These are phyloP conservation scores for Mythimna impura DNA, from an alignment of 2,888 invertebrate species.

Conservation along the genomic window DNA sequence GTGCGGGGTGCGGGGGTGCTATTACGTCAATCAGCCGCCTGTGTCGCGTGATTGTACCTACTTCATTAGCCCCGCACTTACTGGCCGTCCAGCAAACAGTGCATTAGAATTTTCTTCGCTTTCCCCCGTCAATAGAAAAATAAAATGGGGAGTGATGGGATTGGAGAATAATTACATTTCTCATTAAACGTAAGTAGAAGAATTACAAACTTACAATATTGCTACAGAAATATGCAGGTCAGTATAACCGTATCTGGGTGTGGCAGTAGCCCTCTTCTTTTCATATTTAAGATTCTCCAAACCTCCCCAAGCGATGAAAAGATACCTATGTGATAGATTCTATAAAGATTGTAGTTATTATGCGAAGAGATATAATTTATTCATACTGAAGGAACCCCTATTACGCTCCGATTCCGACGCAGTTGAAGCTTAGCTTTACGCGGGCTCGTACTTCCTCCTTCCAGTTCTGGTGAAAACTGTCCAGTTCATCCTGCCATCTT, in stretches of 20 bases:
- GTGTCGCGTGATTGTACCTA: slow-evolving; percentile 72
- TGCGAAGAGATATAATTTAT: neutral
- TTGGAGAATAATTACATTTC: neutral
- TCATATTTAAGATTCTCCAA: neutral
- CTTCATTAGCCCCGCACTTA: slow-evolving; percentile 62
- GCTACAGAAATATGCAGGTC: neutral
- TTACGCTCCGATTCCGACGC: too few species aligned
- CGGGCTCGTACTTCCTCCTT: too few species aligned
- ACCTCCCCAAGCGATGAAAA: neutral
- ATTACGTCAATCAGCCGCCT: slow-evolving; percentile 82
- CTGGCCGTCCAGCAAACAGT: slow-evolving; percentile 59
- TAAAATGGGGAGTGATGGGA: slow-evolving; percentile 26
- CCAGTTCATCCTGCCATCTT: too few species aligned
- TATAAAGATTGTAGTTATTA: too few species aligned
- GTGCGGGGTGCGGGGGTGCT: slow-evolving; percentile 58
- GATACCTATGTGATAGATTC: neutral
- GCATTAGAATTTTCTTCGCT: slow-evolving; percentile 50
- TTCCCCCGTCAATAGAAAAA: slow-evolving; percentile 18
- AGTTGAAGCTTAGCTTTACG: too few species aligned
- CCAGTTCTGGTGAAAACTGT: too few species aligned
- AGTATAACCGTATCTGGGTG: neutral
- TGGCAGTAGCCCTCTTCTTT: neutral
- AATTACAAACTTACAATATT: neutral
- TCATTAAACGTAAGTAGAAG: neutral
- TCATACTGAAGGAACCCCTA: neutral